Base-by-base conservation (phyloP, 2,797 vertebrate species). In the Mus spretus region DNA sequence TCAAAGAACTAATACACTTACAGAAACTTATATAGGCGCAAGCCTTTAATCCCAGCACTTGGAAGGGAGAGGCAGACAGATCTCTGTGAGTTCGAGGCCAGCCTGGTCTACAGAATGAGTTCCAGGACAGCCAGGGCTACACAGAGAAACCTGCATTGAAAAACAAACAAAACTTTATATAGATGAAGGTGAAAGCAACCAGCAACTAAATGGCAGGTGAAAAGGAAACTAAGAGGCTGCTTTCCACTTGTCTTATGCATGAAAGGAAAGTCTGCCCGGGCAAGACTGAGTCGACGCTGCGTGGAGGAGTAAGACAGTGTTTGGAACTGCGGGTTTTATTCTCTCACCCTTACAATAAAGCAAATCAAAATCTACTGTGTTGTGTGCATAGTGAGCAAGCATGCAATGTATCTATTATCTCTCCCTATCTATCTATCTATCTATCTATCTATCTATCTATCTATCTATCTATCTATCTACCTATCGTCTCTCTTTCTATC, bases 181-280 rank as follows among this genome's bases (percentile, higher is more conserved):
- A 67, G 61, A 85, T 24, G 28, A 85, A 50, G n/a, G 40, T 47
- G 65, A 85, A 67, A 85, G 61, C 44, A 47, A 44, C 47, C 59
- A 34, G 24, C 26, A 78, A 84, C 10, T 1, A 47, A 84, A 11
- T 3, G 55, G 44, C 34, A 13, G 22, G 19, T n/a, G 26, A 61
- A 55, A 90, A 91, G 53, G 63, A 80, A 65, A 89, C 44, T 7
- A 94, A 80, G 55, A 89, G 80, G 67, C 47, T 59, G 72, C 78
- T 89, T 84, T 55, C 81, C 77, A 81, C 13, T 61, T 61, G 79
- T 93, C 65, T 26, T 17, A 63, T 40, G 95, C 70, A 95, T 85
- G 74, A 95, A 95, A 75, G 15, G 40, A 87, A 87, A 95, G 24
- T 59, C 24, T 93, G 93, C 96, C 89, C 63, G 0, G 10, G 72